Percentiles rank a stretch among this genome's conserved stretches.
phyloP scores from a whole-genome alignment of 2,797 vertebrate species.

The Tragopan temminckii region DNA sequence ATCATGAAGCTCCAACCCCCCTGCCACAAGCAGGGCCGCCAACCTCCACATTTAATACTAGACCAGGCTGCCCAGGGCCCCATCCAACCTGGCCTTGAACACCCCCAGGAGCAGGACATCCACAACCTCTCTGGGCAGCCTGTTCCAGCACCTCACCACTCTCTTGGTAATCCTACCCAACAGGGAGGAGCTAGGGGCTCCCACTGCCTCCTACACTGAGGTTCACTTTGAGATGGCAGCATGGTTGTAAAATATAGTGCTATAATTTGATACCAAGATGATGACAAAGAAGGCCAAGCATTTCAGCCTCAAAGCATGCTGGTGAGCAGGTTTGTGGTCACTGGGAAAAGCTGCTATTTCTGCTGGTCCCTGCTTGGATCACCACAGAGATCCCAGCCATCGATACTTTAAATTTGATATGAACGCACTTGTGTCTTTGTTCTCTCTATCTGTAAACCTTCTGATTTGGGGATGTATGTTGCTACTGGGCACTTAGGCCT shows the following conservation, averaged over 20 bases:
- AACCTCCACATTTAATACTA: no score
- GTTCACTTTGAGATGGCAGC: background rate
- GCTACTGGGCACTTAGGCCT: rapidly evolving
- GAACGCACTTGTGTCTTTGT: background rate
- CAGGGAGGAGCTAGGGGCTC: rapidly evolving
- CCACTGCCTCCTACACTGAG: background rate
- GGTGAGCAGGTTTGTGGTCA: background rate
- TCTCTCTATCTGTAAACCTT: background rate
- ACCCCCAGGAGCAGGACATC: no score
- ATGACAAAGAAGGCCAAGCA: background rate
- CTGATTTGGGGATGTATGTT: background rate
- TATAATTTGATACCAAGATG: background rate
- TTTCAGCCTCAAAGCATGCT: background rate
- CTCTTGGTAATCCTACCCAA: background rate
- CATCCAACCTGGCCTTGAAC: no score
- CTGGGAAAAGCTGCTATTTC: background rate
- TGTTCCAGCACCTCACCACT: no score
- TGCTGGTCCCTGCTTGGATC: background rate
- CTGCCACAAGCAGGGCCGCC: no score
- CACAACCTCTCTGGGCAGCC: no score
- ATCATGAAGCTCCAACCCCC: no score
- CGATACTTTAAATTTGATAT: background rate
- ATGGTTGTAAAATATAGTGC: background rate
- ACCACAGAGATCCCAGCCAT: background rate
- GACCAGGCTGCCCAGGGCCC: no score